phyloP scores from a whole-genome alignment of 1,140 invertebrate species.

The Cheumatopsyche charites region DNA sequence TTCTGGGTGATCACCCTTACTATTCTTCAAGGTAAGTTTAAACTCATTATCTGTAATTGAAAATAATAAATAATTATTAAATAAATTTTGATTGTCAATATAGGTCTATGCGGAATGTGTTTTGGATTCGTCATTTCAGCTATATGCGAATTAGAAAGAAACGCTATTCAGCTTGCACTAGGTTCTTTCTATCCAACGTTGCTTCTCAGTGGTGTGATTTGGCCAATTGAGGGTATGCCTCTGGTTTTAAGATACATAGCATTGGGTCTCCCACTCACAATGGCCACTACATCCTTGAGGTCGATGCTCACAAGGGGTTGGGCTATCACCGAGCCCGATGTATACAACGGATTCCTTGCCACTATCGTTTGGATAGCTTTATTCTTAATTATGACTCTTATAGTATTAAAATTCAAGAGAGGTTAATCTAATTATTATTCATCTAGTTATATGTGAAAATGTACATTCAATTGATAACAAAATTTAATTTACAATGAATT shows the following conservation, averaged over 20 bases:
- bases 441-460: neutral
- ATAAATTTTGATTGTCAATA: neutral
- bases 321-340: conserved; percentile 78
- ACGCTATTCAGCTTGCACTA: conserved; percentile 91
- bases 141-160: conserved; percentile 88
- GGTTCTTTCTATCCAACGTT: conserved; percentile 95
- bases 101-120: conserved; percentile 88
- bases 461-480: neutral
- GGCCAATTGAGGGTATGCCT: conserved; percentile 90
- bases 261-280: conserved; percentile 84
- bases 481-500: neutral
- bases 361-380: conserved; percentile 87
- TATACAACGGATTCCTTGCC: conserved; percentile 87
- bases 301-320: conserved; percentile 90
- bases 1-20: conserved; percentile 84
- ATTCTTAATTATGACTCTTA: conserved; percentile 82
- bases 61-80: neutral
- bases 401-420: conserved; percentile 79
- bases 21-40: conserved; percentile 72
- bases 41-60: neutral
- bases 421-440: conserved; percentile 63
- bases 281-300: conserved; percentile 87
- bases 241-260: conserved; percentile 80
- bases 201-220: conserved; percentile 88
- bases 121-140: conserved; percentile 94